A percentile compares a stretch with the other conserved stretches of the same genome.
These are phyloP conservation scores for Heteropelma amictum DNA, from an alignment of 2,888 invertebrate species.

Conservation along the genomic window DNA sequence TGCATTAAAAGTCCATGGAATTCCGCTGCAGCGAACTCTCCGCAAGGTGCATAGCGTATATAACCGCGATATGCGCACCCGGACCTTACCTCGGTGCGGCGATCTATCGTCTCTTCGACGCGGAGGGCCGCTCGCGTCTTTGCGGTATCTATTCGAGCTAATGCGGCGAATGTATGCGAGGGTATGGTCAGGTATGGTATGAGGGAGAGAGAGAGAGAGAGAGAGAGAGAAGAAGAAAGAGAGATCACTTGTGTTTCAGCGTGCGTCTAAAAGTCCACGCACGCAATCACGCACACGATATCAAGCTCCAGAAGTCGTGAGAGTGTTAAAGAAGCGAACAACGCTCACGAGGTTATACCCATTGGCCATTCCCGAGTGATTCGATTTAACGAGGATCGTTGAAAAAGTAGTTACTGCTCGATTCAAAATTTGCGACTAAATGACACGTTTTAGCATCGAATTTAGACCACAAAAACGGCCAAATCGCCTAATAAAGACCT, in stretches of 20 bases:
- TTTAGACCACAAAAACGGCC: too few relatives aligned
- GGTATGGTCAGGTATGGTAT: constrained; percentile 42
- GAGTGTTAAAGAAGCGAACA: constrained; percentile 37
- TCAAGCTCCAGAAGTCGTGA: constrained; percentile 33
- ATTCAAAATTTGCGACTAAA: too few relatives aligned
- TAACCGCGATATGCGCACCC: constrained; percentile 30
- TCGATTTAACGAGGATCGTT: background rate
- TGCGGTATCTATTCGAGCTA: constrained; percentile 27
- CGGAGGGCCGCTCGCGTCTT: constrained; percentile 6
- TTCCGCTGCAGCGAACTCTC: constrained; percentile 62
- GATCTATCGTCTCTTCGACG: constrained; percentile 31
- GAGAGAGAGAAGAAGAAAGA: constrained; percentile 1
- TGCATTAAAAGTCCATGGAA: constrained; percentile 74
- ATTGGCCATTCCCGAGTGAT: background rate
- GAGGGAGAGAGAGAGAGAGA: background rate
- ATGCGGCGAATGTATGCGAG: constrained; percentile 31
- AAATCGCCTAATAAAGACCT: too few relatives aligned
- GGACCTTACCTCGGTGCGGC: constrained; percentile 47
- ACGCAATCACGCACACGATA: constrained; percentile 53
- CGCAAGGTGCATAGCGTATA: constrained; percentile 17
- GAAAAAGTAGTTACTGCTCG: background rate
- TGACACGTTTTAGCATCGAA: too few relatives aligned
- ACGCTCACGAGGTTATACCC: background rate
- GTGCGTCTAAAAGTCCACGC: constrained; percentile 61
- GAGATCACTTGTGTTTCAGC: constrained; percentile 66